Base-by-base conservation (phyloP, 2,888 invertebrate species). In the Candidula unifasciata region DNA sequence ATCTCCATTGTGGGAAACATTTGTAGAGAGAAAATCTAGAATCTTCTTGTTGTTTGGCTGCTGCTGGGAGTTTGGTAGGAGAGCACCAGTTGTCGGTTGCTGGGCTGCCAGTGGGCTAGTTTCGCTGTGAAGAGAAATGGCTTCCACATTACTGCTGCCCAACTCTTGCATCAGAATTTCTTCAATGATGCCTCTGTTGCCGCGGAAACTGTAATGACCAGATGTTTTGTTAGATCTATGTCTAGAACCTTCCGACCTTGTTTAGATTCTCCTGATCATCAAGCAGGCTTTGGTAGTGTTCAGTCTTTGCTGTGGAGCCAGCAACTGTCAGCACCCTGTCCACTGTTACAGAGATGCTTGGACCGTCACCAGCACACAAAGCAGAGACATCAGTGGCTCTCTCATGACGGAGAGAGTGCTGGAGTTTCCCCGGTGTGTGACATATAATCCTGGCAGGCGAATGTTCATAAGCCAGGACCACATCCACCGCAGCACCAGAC, bases 361-460 rank as follows among this genome's bases (percentile, higher is more conserved):
- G 66, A n/a, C 30, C n/a, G 24, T 54, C 68, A 30, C 71, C 73
- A 52, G 52, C 69, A 27, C 52, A 44, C 24, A 24, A 24, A 33
- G 68, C 10, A 3, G 27, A 30, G 13, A 54, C 68, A 2, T 24
- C 3, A 1, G 13, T 10, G 10, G 27, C 24, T 8, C 33, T 69
- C 35, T 80, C 83, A 13, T 13, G 30, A 2, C 30, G 79, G n/a
- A 60, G 21, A 52, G 71, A 60, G 10, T 30, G 79, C n/a, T 85
- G 79, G 8, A 74, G 57, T 27, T 71, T 77, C 18, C 68, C 68
- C 21, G 84, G 89, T 13, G 89, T 88, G 86, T 92, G 92, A 80
- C 91, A 91, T 73, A 92, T 87, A 33, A 92, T 88, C 68, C 88
- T 89, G 10, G 89, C 91, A 0, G 92, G 91, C 3, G 91, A 90